Conservation (phyloP, 2,797 vertebrate species). For the Aselliscus stoliczkanus region DNA sequence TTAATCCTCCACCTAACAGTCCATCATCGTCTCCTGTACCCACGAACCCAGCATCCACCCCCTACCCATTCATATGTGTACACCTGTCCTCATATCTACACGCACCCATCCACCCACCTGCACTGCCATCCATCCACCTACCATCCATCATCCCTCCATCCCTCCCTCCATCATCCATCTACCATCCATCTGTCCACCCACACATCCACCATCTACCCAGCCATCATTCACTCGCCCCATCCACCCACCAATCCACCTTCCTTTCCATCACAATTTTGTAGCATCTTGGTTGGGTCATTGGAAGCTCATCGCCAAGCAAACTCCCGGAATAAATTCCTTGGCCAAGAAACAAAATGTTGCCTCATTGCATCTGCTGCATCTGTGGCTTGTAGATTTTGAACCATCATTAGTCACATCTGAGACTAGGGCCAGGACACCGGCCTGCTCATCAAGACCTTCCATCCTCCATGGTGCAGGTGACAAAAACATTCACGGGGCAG, state of each 20-base stretch:
- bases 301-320: not conserved
- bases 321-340: not conserved
- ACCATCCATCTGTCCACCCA: not conserved
- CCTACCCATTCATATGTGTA: not conserved
- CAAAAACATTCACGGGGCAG: accelerated
- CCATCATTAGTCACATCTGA: not conserved
- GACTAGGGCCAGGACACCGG: not conserved
- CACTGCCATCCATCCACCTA: accelerated
- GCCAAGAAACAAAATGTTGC: not conserved
- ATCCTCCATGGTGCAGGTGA: not conserved
- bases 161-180: too few relatives aligned
- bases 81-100: too few relatives aligned
- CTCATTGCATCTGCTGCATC: not conserved
- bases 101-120: not conserved
- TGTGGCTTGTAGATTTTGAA: not conserved
- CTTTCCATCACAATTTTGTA: not conserved
- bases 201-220: not conserved
- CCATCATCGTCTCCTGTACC: too few relatives aligned
- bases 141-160: too few relatives aligned
- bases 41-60: too few relatives aligned
- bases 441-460: not conserved
- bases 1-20: too few relatives aligned
- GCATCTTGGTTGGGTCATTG: not conserved
- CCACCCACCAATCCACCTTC: not conserved
- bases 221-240: too few relatives aligned